Percentiles rank a stretch among this genome's conserved stretches.
Conservation (phyloP, 2,888 invertebrate species). For the Netelia inedita region DNA sequence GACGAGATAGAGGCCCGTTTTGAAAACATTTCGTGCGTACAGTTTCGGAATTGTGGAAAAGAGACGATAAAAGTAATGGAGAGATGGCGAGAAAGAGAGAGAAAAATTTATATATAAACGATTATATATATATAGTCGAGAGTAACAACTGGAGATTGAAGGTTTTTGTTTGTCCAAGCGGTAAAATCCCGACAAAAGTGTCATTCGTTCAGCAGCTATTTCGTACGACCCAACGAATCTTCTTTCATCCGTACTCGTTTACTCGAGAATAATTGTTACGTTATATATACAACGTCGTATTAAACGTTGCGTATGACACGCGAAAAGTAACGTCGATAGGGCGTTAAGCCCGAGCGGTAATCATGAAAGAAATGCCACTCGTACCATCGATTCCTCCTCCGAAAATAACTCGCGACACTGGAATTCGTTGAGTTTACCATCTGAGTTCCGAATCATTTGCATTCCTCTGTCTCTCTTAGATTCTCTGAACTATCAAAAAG, state of each 20-base stretch:
- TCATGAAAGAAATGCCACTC: conserved; percentile 81
- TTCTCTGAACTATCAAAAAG: no score
- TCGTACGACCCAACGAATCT: no score
- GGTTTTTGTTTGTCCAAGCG: no score
- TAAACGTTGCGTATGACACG: conserved; percentile 58
- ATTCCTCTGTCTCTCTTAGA: no score
- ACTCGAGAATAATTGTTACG: conserved; percentile 79
- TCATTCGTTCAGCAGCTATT: no score
- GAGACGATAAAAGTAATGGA: conserved; percentile 21
- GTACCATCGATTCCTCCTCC: neutral
- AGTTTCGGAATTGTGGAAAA: neutral
- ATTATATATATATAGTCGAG: conserved; percentile 20
- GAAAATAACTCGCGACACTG: neutral
- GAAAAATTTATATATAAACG: conserved; percentile 1
- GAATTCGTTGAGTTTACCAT: no score
- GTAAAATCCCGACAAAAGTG: no score
- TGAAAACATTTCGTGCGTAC: conserved; percentile 23
- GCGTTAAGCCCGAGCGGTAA: conserved; percentile 72
- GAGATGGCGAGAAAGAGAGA: conserved; percentile 22
- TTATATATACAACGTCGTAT: conserved; percentile 80
- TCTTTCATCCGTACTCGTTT: no score
- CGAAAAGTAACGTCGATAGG: conserved; percentile 79
- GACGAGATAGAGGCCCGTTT: conserved; percentile 22
- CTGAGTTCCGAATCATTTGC: no score
- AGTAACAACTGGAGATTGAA: neutral